Evolutionary conservation across 2,113 vertebrate genomes (phyloP).

Genomic region (Ctenomys sociabilis): DNA sequence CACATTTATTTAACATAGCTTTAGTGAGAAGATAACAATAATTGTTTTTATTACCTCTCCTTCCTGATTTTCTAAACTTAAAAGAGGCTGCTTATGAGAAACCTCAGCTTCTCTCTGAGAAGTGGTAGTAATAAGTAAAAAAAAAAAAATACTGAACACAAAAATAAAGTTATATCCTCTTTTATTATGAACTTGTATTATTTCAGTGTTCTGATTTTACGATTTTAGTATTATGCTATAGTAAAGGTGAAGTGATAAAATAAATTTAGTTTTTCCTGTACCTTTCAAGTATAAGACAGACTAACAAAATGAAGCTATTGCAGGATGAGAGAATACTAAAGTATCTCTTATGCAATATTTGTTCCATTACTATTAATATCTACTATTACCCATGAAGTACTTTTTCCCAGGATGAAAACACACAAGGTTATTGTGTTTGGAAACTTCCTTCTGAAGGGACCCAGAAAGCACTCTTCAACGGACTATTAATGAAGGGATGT

Average conservation of each 20-base stretch:
- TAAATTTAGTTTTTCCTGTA: conserved; percentile 58
- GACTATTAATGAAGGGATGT: not conserved
- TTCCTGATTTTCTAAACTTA: conserved; percentile 24
- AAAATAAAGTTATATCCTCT: conserved; percentile 22
- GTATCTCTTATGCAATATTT: conserved; percentile 59
- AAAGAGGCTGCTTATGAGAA: conserved; percentile 40
- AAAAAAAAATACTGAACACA: not conserved
- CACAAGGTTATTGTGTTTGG: conserved; percentile 71
- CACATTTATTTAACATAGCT: not conserved
- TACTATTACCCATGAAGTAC: conserved; percentile 72
- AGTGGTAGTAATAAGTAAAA: conserved; percentile 7
- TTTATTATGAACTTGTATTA: conserved; percentile 23
- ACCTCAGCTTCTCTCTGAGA: conserved; percentile 10
- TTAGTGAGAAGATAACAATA: conserved; percentile 12
- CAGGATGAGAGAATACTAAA: conserved; percentile 62
- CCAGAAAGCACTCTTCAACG: conserved; percentile 54
- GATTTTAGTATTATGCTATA: conserved; percentile 53
- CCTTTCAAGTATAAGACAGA: conserved; percentile 49
- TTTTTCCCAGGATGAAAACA: conserved; percentile 72
- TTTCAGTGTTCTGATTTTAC: conserved; percentile 14
- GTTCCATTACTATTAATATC: conserved; percentile 75
- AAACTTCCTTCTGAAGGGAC: conserved; percentile 63
- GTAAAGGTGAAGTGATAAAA: conserved; percentile 10
- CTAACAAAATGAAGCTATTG: conserved; percentile 54
- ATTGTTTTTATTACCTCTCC: conserved; percentile 29